These are phyloP conservation scores for Chelonoidis abingdonii DNA, from an alignment of 2,113 vertebrate genomes.

Conservation along the genomic window DNA sequence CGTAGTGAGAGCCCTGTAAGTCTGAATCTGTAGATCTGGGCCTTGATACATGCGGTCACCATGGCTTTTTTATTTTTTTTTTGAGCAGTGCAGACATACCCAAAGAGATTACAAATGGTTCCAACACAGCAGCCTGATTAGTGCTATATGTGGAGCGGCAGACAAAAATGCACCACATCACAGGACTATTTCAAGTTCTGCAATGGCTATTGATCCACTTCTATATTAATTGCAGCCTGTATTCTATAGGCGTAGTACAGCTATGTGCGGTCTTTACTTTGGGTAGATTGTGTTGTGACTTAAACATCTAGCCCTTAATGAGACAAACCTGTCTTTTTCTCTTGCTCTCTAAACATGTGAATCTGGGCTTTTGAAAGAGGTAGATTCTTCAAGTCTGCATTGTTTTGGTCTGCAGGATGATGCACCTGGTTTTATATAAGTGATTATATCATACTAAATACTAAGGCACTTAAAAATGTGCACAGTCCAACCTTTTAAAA, in stretches of 20 bases:
- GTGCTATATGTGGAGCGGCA: background rate
- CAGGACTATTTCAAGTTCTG: background rate
- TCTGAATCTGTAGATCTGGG: background rate
- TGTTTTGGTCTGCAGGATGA: background rate
- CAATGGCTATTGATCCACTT: background rate
- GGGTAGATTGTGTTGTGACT: background rate
- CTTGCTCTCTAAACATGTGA: background rate
- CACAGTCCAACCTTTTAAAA: background rate
- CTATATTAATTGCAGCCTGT: background rate
- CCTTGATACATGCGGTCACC: background rate
- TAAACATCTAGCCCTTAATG: background rate
- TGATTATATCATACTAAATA: background rate
- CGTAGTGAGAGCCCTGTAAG: background rate
- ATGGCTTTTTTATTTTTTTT: background rate
- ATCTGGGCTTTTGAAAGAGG: background rate
- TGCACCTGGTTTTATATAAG: background rate
- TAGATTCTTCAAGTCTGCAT: accelerated
- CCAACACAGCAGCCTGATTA: background rate
- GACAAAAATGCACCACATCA: background rate
- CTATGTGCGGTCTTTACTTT: background rate
- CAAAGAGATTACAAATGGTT: background rate
- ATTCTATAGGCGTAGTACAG: background rate
- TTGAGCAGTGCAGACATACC: background rate
- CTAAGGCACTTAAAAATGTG: background rate
- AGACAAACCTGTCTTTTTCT: background rate